Base-by-base conservation (phyloP, 2,797 vertebrate genomes). In the Artibeus lituratus region DNA sequence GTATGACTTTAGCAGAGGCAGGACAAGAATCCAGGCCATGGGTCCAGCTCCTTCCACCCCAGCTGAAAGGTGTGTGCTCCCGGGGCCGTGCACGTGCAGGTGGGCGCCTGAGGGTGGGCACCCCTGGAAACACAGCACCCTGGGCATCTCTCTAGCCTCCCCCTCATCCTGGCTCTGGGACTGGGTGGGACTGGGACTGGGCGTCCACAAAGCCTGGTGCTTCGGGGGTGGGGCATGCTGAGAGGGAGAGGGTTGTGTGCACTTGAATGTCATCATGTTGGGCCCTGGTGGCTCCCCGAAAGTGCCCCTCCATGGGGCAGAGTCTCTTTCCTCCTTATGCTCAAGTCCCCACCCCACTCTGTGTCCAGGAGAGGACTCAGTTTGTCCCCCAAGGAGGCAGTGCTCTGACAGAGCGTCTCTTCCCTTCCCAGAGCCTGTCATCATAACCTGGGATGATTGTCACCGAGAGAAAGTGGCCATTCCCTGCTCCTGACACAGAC, bases 81-180 rank as follows among this genome's bases (percentile, higher is more conserved):
- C 26, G 10, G 47, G 84, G 49, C 14, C 2, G 5, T 26, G 55
- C 1, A 22, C 4, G 4, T 0, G 47, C 37, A 26, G 44, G 59
- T 1, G 0, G 21, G 55, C 21, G 14, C n/a, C 76, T 0, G 10
- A 10, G 14, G 29, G 57, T 0, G 0, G 18, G 51, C 8, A 3
- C 42, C 57, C 7, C 42, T 32, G 47, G 11, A 70, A 32, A 59
- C 5, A 53, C 51, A 8, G 32, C 7, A 3, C 22, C 21, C 21
- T 0, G 14, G 49, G 10, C 1, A 3, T 44, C 24, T 62, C 21
- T 67, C 83, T 82, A 22, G 21, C 78, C 67, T 22, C 9, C 8
- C 19, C 10, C 2, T 0, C 11, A 18, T 12, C 32, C 90, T 14
- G 18, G 74, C 21, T 24, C 74, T 57, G 70, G 37, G 47, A 3